Base-by-base conservation (phyloP, 1,140 invertebrate species). In the Drosophila nannoptera region DNA sequence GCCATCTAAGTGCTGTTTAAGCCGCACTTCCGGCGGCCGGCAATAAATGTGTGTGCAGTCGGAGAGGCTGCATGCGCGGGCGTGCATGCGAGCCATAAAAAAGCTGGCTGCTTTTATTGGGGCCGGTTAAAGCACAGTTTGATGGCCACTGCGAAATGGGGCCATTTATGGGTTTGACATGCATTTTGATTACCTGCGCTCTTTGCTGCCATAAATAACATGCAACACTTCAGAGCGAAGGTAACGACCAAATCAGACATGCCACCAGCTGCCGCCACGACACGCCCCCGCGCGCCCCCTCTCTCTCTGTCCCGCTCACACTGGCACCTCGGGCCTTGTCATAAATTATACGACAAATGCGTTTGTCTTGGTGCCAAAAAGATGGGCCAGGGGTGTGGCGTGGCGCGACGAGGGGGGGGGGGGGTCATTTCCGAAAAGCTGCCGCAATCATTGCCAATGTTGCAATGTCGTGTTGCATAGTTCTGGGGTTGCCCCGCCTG, bases 281-380 rank as follows among this genome's bases (percentile, higher is more conserved):
- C 14, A 3, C 1, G n/a, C 40, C n/a, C 40, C n/a, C 40, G 4
- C 7, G 4, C 38, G 9, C 38, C n/a, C 38, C 56, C 54, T 55
- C 59, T 36, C 14, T 9, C 16, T 0, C n/a, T 5, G 1, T 8
- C 54, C 54, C 64, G 2, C 45, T n/a, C 8, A 7, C 54, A 69
- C 67, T 8, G 22, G 42, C 60, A 50, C 54, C 61, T 49, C 22
- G 58, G 61, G 54, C 64, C 54, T 36, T 69, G 76, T 80, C 76
- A 84, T 84, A 84, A 84, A 84, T 84, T 84, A 84, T 84, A 84
- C 80, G 80, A 84, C 80, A 84, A 84, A 84, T 80, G 80, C 80
- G 76, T 84, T 84, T 84, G 81, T 78, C 80, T 78, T 84, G 12
- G 22, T 22, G 22, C 22, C 22, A 22, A 22, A 22, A 22, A 22